A percentile compares a stretch with the other conserved stretches of the same genome.
These are phyloP conservation scores for Lochmaea capreae DNA, from an alignment of 2,888 invertebrate genomes.

Conservation along the genomic window DNA sequence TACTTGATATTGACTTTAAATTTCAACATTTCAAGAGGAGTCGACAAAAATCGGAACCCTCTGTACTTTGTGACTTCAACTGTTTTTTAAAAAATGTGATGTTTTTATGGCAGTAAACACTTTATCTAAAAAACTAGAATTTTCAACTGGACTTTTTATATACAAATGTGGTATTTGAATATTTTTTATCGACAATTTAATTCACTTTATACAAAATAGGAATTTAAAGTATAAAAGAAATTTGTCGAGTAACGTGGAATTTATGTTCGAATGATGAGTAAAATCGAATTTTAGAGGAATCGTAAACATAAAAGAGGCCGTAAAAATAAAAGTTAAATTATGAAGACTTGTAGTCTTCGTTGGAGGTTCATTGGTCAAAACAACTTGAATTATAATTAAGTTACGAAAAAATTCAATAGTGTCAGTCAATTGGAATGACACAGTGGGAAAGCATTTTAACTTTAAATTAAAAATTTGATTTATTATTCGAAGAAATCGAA, in stretches of 20 bases:
- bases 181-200: not conserved
- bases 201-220: not conserved
- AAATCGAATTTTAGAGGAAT: not conserved
- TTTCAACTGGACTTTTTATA: not conserved
- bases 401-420: not conserved
- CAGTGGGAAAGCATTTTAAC: not conserved
- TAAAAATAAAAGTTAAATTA: not conserved
- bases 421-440: not conserved
- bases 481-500: not conserved
- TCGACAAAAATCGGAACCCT: no score
- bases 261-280: not conserved
- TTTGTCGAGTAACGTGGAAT: not conserved
- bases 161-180: not conserved
- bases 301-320: not conserved
- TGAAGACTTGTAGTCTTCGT: not conserved
- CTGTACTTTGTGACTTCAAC: not conserved
- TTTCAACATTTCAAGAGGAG: no score
- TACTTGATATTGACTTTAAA: no score
- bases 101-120: constrained; percentile 12
- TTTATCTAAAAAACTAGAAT: not conserved
- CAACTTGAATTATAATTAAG: not conserved
- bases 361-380: not conserved
- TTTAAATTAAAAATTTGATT: not conserved
- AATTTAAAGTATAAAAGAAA: not conserved
- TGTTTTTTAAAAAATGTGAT: constrained; percentile 1